A percentile compares a stretch with the other conserved stretches of the same genome.
Conservation (phyloP, 2,113 vertebrate species). For the Fulica atra region DNA sequence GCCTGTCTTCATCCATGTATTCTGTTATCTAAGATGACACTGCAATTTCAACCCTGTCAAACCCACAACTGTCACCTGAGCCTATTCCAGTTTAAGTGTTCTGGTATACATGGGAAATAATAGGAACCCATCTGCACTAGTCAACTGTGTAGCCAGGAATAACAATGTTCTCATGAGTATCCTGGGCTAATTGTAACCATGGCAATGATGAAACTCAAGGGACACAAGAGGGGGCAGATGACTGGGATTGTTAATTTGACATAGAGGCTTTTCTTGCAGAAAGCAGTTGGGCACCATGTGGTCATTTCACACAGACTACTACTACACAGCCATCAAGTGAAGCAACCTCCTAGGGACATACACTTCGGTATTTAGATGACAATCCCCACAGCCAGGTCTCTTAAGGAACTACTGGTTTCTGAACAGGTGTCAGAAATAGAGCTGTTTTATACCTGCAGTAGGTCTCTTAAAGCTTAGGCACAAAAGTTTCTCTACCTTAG, state of each 20-base stretch:
- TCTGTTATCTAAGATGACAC: not conserved
- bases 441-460: not conserved
- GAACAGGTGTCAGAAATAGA: not conserved
- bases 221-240: not conserved
- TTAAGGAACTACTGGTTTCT: not conserved
- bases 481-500: not conserved
- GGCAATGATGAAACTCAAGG: not conserved
- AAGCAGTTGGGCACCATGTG: rapidly evolving
- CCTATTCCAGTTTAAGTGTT: not conserved
- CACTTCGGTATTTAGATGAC: not conserved
- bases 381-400: not conserved
- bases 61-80: not conserved
- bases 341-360: not conserved
- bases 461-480: not conserved
- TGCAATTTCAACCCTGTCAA: not conserved
- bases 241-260: not conserved
- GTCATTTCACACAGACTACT: not conserved
- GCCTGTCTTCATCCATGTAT: not conserved
- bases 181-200: not conserved
- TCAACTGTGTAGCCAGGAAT: not conserved
- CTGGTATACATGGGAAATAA: not conserved
- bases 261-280: not conserved
- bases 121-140: not conserved
- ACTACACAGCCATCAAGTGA: not conserved
- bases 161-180: not conserved